Evolutionary conservation across 2,888 invertebrate genomes (phyloP).

Genomic region (Oscheius sp.): DNA sequence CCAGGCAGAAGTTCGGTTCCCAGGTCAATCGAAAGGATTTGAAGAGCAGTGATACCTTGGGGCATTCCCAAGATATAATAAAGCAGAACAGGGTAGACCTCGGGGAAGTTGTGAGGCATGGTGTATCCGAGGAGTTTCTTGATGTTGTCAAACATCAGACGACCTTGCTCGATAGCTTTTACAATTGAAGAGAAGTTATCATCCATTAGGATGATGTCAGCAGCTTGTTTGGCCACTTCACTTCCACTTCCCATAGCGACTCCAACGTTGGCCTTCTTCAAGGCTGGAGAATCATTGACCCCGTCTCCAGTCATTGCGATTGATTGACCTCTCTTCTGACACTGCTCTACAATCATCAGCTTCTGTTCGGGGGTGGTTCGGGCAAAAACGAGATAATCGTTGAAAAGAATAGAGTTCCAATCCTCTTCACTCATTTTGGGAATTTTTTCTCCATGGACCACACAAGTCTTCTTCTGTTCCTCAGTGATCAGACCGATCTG

Average conservation of each 20-base stretch:
- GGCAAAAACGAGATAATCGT: slow-evolving; percentile 33
- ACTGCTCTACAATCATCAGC: slow-evolving; percentile 47
- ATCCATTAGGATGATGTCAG: slow-evolving; percentile 51
- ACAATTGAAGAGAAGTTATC: slow-evolving; percentile 55
- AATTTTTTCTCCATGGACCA: slow-evolving; percentile 32
- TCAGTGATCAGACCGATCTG: slow-evolving; percentile 36
- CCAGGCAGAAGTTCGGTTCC: slow-evolving; percentile 47
- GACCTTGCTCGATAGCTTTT: slow-evolving; percentile 41
- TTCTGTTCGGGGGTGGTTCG: slow-evolving; percentile 48
- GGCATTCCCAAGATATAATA: slow-evolving; percentile 46
- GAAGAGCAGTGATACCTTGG: slow-evolving; percentile 37
- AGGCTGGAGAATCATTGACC: slow-evolving; percentile 41
- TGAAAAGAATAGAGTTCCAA: slow-evolving; percentile 35
- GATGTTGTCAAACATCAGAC: slow-evolving; percentile 50
- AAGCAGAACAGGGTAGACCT: slow-evolving; percentile 38
- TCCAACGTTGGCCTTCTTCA: slow-evolving; percentile 30
- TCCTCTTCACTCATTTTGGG: slow-evolving; percentile 32
- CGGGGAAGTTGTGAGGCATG: slow-evolving; percentile 42
- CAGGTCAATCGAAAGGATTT: slow-evolving; percentile 43
- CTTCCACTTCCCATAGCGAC: slow-evolving; percentile 27
- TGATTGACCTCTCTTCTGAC: slow-evolving; percentile 38
- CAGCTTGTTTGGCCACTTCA: slow-evolving; percentile 49
- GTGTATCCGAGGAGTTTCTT: slow-evolving; percentile 45
- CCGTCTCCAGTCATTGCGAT: slow-evolving; percentile 51
- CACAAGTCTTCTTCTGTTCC: slow-evolving; percentile 1